Conservation (phyloP, 2,113 vertebrate genomes). For the Tricholaema leucomelas region DNA sequence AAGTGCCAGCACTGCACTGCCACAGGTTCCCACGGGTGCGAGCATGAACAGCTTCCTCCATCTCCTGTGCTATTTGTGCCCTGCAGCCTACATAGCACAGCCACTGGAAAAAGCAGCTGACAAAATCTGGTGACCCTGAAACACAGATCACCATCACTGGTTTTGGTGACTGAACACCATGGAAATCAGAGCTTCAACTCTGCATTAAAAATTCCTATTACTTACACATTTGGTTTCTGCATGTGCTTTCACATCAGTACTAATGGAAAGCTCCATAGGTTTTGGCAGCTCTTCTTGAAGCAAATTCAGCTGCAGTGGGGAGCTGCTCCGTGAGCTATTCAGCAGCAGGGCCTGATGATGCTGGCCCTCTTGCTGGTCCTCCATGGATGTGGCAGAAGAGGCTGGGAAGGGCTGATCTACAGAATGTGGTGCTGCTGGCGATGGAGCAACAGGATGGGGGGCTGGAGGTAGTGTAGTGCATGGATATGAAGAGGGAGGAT, state of each 20-base stretch:
- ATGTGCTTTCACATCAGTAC: background rate
- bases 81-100: background rate
- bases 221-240: constrained; percentile 52
- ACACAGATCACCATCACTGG: background rate
- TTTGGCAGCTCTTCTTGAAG: constrained; percentile 85
- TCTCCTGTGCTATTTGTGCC: background rate
- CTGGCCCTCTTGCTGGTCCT: constrained; percentile 18
- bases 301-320: constrained; percentile 85
- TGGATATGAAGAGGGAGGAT: background rate
- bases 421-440: background rate
- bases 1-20: background rate
- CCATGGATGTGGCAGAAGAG: background rate
- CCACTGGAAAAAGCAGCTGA: background rate
- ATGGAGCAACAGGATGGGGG: background rate
- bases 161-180: background rate
- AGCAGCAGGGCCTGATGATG: constrained; percentile 39
- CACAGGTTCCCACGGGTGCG: background rate
- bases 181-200: background rate
- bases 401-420: background rate
- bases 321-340: constrained; percentile 84
- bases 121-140: background rate
- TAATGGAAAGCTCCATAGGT: constrained; percentile 55
- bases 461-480: background rate
- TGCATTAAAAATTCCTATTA: background rate
- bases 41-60: background rate